These are phyloP conservation scores for Cricetomys ansorgei DNA, from an alignment of 2,113 vertebrate genomes.

Conservation along the genomic window DNA sequence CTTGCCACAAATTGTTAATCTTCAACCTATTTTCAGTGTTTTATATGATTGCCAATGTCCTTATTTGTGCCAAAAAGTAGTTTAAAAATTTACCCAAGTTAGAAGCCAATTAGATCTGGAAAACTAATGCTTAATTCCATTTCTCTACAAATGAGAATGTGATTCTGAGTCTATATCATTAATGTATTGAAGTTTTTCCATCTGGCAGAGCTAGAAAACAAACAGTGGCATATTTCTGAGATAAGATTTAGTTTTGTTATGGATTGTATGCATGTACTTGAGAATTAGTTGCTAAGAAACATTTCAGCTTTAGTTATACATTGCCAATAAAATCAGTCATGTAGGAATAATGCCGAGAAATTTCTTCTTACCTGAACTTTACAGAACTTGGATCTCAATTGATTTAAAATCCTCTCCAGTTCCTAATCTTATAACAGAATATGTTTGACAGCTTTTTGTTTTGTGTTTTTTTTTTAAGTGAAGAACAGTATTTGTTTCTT, in stretches of 20 bases:
- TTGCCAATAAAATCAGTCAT: background rate
- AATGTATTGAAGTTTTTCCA: background rate
- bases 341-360: background rate
- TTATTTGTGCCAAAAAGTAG: background rate
- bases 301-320: background rate
- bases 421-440: background rate
- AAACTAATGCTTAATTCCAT: background rate
- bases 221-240: background rate
- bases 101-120: background rate
- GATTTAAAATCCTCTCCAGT: background rate
- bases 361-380: background rate
- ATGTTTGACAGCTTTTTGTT: too few relatives aligned
- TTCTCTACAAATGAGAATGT: background rate
- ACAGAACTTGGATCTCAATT: background rate
- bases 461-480: too few relatives aligned
- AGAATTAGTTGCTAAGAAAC: background rate
- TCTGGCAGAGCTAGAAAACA: background rate
- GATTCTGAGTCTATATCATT: background rate
- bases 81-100: slow-evolving; percentile 10
- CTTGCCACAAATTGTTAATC: background rate
- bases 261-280: background rate
- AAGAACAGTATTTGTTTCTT: background rate
- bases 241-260: background rate
- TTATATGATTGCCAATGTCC: background rate
- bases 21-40: background rate